Base-by-base conservation (phyloP, 2,888 invertebrate genomes). In the Volucella inflata region DNA sequence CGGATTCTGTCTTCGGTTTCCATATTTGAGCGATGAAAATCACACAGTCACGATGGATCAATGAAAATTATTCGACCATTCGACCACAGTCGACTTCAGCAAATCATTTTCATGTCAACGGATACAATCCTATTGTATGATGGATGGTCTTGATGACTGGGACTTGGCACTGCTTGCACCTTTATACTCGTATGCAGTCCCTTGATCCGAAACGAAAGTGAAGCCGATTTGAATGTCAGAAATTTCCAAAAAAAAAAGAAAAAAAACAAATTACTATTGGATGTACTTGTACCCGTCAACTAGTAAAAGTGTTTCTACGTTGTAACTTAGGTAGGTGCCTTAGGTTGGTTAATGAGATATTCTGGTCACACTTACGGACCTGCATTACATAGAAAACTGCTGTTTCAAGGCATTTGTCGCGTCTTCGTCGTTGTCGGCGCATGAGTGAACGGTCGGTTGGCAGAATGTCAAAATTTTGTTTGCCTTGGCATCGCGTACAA, bases 361-460 rank as follows among this genome's bases (percentile, higher is more conserved):
- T 76, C 68, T 50, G 36, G 17, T 50, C 76, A 76, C 76, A 76
- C 17, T 57, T 11, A 9, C 67, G 38, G 48, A 50, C 65, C 57
- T 12, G 42, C 30, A n/a, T 38, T 46, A 70, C 62, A 55, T 38
- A 46, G 53, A 59, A 57, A 75, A 57, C 21, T 38, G 38, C 11
- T 72, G 62, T 55, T 74, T 17, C 55, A 11, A 44, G 12, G 30
- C 30, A 30, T 30, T 30, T 30, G 30, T 30, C 10, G 8, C 44
- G 10, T 16, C 10, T 17, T 36, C 50, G 12, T 53, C 10, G 62
- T 38, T 14, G 40, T 2, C 46, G 36, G 55, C 38, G 77, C 77
- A 60, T 77, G 77, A 68, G 77, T 62, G 62, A 77, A 68, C 60
- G 77, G 77, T 51, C 68, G 53, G 12, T 60, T 77, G 77, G 77